Evolutionary conservation across 2,797 vertebrate species (phyloP).

Genomic region (Spinibarbus caldwelli): DNA sequence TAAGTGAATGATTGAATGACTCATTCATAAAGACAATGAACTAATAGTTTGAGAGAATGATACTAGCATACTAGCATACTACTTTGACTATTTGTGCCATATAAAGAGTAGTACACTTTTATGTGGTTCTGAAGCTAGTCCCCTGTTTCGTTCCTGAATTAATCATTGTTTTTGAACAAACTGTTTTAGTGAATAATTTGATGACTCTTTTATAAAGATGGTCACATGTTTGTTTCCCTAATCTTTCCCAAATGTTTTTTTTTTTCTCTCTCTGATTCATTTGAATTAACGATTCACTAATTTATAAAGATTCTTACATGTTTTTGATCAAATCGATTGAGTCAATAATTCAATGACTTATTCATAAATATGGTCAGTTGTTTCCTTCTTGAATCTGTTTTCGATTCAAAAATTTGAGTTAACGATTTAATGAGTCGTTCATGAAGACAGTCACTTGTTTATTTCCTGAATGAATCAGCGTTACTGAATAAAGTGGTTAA

Average conservation of each 20-base stretch:
- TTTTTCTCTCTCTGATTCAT: background rate
- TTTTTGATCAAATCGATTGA: background rate
- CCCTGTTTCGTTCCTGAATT: background rate
- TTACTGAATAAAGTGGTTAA: background rate
- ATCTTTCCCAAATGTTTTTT: background rate
- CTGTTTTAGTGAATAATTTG: background rate
- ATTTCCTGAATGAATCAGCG: background rate
- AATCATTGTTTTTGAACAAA: background rate
- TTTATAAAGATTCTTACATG: background rate
- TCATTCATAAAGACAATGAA: background rate
- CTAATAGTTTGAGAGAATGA: background rate
- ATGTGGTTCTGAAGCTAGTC: background rate
- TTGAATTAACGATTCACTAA: background rate
- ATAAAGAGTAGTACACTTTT: too few species aligned
- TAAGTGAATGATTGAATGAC: background rate
- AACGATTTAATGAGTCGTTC: background rate
- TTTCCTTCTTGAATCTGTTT: background rate
- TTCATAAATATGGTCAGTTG: background rate
- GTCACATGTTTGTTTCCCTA: background rate
- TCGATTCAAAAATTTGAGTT: background rate
- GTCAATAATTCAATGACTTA: background rate
- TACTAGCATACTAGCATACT: too few species aligned
- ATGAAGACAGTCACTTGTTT: background rate
- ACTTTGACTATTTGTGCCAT: too few species aligned
- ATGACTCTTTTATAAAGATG: background rate